These are phyloP conservation scores for Lycocerus yunnanus DNA, from an alignment of 2,888 invertebrate genomes.

Conservation along the genomic window DNA sequence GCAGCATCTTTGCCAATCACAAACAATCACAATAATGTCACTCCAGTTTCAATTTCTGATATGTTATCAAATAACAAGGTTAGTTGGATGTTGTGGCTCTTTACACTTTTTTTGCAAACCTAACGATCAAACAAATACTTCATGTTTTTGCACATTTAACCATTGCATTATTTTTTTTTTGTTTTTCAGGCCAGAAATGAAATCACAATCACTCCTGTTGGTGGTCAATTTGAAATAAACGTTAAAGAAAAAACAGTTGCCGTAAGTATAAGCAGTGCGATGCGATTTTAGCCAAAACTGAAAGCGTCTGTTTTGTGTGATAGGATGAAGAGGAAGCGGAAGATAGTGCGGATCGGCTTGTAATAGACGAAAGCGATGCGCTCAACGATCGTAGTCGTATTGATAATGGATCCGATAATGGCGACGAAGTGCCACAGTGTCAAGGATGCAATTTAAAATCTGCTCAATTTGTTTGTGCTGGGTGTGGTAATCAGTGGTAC, in stretches of 20 bases:
- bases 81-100: conserved; percentile 31
- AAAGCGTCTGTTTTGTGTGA: not conserved
- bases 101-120: not conserved
- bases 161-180: conserved; percentile 10
- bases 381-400: conserved; percentile 45
- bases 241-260: conserved; percentile 16
- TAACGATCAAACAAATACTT: not conserved
- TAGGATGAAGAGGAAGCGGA: conserved; percentile 62
- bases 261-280: conserved; percentile 11
- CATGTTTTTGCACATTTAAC: not conserved
- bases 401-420: conserved; percentile 52
- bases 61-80: conserved; percentile 55
- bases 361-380: conserved; percentile 64
- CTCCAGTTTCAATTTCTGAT: conserved; percentile 53
- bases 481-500: conserved; percentile 93
- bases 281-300: not conserved
- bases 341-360: conserved; percentile 65
- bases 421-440: conserved; percentile 71
- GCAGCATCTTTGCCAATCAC: conserved; percentile 17
- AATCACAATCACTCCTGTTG: conserved; percentile 66
- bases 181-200: conserved; percentile 60
- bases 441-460: conserved; percentile 83
- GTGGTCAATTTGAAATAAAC: conserved; percentile 47
- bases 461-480: conserved; percentile 88
- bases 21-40: conserved; percentile 33